Evolutionary conservation across 2,113 vertebrate species (phyloP).

Genomic region (Pitta sordida): DNA sequence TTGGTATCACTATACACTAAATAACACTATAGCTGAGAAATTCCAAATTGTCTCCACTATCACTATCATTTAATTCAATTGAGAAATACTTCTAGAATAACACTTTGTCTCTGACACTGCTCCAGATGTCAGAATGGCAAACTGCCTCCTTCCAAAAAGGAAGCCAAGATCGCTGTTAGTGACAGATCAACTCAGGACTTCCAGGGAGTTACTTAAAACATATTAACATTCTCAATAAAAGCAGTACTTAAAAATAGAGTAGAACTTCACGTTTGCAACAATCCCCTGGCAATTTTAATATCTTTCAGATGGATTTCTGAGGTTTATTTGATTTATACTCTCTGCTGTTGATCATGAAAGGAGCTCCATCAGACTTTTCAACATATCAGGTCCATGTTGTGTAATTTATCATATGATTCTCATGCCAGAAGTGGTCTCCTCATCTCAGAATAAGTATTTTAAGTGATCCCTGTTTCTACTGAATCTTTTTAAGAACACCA

Average conservation of each 20-base stretch:
- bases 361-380: background rate
- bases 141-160: background rate
- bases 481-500: background rate
- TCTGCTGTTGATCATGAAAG: background rate
- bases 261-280: background rate
- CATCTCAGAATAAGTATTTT: background rate
- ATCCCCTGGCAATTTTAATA: background rate
- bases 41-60: background rate
- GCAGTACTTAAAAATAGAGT: background rate
- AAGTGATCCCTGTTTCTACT: background rate
- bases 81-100: background rate
- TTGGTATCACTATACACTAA: background rate
- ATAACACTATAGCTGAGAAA: background rate
- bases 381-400: too few relatives aligned
- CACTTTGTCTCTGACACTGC: background rate
- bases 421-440: background rate
- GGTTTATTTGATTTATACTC: background rate
- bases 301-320: background rate
- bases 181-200: background rate
- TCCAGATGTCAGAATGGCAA: background rate
- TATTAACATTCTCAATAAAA: background rate
- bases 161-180: background rate
- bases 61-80: background rate
- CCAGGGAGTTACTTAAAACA: background rate
- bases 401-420: background rate